Evolutionary conservation across 2,888 invertebrate genomes (phyloP), one percentile per base, ranked within the genome.

Genomic region (Drosophila macrospina): DNA sequence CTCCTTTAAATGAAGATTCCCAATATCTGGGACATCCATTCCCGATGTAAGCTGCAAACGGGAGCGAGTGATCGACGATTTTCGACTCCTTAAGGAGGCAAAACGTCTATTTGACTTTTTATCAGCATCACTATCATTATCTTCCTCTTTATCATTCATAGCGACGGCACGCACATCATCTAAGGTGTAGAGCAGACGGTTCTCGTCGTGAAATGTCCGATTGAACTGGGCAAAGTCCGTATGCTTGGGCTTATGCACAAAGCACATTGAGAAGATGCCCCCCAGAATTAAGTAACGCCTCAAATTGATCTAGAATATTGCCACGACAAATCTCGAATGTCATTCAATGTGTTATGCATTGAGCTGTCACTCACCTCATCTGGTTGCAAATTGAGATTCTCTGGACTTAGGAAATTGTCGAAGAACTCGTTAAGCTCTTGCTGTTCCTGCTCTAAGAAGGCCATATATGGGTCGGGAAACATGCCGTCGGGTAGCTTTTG

Each of bases 231-330:
- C 61, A 16, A 81, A 85, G 13, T 78, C 75, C 0, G 62, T 66
- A 41, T 86, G 80, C 3, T 54, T 61, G 0, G 91, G 90, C 24
- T 89, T 91, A 0, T 70, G 55, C 4, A 91, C 79, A 62, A 85
- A 84, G 24, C 81, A 45, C 3, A 91, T 11, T 8, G 91, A 84
- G 61, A 88, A 90, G 0, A 91, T 67, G 0, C 91, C 91, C 3
- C 91, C 91, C 44, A 91, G 54, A 8, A 92, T 89, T 0, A 74
- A 69, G 24, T 71, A 90, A 5, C 78, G 68, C 8, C 89, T 84
- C 8, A 92, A 59, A 63, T 92, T 91, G 0, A 92, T 79, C 92
- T 92, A 16, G n/a, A 39, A 5, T 5, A 1, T 5, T 6, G 6
- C 1, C 10, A 13, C 5, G 10, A 20, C 20, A 20, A 20, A 20